These are phyloP conservation scores for Noctilio leporinus DNA, from an alignment of 2,113 vertebrate genomes.

Conservation along the genomic window DNA sequence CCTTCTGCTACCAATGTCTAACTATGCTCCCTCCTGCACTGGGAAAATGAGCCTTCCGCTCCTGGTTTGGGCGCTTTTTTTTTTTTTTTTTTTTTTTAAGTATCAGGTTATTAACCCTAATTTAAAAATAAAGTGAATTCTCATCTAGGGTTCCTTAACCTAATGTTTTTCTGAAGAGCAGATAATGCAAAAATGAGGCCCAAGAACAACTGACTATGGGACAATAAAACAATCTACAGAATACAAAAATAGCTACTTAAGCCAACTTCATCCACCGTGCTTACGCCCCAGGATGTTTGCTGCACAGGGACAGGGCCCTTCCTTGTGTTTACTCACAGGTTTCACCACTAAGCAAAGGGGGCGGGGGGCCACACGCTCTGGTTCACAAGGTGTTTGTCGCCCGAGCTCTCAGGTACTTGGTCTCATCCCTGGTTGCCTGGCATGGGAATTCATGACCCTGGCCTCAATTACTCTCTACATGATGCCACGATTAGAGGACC, in stretches of 20 bases:
- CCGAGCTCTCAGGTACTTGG: neutral
- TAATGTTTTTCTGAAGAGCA: neutral
- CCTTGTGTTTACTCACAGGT: neutral
- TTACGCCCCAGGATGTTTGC: neutral
- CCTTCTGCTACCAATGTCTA: neutral
- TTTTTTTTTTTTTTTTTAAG: neutral
- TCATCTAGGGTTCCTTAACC: neutral
- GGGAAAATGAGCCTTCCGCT: neutral
- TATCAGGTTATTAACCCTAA: neutral
- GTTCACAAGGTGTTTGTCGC: fast-evolving
- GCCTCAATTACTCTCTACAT: neutral
- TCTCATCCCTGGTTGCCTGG: neutral
- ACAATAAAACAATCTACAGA: neutral
- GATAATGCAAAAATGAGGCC: neutral
- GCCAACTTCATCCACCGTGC: neutral
- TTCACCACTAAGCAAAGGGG: neutral
- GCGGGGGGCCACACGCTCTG: too few species aligned
- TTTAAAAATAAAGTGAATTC: neutral
- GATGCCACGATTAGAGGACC: neutral
- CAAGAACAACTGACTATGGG: neutral
- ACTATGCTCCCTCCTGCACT: neutral
- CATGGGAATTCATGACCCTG: neutral
- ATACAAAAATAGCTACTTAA: neutral
- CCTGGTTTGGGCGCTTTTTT: neutral
- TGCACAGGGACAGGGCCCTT: neutral